Percentiles rank a stretch among this genome's conserved stretches.
Evolutionary conservation across 2,113 vertebrate species (phyloP).

Genomic region (Psophia crepitans): DNA sequence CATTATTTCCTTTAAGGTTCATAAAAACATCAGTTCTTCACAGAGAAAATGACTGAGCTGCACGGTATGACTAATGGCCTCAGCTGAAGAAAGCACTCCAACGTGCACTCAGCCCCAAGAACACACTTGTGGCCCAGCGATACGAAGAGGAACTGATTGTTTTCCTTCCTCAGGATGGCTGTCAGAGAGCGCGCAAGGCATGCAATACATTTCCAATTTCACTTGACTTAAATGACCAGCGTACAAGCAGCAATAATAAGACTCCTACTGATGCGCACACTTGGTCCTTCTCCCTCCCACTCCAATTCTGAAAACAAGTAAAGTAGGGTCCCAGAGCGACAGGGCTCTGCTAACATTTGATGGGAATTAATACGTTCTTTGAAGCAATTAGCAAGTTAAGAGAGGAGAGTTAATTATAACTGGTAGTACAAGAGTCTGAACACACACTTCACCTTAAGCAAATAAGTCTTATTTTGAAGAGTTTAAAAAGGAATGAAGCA

Average conservation of each 20-base stretch:
- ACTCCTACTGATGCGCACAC: not conserved
- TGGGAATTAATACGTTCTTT: not conserved
- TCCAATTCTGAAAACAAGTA: not conserved
- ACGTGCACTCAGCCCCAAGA: not conserved
- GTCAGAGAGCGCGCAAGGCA: not conserved
- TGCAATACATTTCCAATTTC: not conserved
- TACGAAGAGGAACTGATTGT: conserved; percentile 11
- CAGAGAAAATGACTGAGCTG: not conserved
- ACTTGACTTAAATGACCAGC: not conserved
- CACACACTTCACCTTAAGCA: not conserved
- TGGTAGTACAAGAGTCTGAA: not conserved
- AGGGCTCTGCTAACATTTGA: not conserved
- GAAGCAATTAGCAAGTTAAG: not conserved
- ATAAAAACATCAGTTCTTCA: not conserved
- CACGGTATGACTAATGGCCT: not conserved
- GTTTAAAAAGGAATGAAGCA: not conserved
- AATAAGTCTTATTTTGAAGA: not conserved
- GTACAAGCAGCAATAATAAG: not conserved
- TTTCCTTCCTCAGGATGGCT: not conserved
- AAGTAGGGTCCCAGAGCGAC: not conserved
- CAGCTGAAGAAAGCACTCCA: not conserved
- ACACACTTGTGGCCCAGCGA: not conserved
- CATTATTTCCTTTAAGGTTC: not conserved
- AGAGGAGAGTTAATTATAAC: not conserved
- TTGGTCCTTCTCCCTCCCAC: not conserved